Base-by-base conservation (phyloP, 2,113 vertebrate species). In the Microtus pennsylvanicus region DNA sequence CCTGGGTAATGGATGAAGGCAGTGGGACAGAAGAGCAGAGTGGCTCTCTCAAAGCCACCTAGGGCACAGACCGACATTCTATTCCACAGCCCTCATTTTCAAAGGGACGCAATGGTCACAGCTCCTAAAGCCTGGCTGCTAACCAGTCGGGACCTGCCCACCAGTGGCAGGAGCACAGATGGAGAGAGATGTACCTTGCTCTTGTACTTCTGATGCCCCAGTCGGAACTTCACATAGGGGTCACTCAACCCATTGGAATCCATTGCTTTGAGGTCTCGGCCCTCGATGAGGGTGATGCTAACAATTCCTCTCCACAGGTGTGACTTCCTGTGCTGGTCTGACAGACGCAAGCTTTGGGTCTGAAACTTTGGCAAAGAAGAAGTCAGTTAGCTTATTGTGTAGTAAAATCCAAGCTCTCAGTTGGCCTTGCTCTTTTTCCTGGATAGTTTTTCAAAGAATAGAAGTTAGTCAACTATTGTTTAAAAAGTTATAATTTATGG, bases 191-290 rank as follows among this genome's bases (percentile, higher is more conserved):
- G 26, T 98, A 99, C 99, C 99, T 99, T 99, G 99, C 99, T 99
- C 98, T 99, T 99, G 98, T 99, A 99, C 81, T 99, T 99, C 98
- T 99, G 99, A 97, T 99, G 99, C 0, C 99, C 99, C 97, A 99
- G 96, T 7, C 99, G 98, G 97, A 99, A 99, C 98, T 99, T 99
- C 96, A 99, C 99, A 0, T 99, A 99, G 10, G 99, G 99, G 96
- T 99, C 99, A 55, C 99, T 99, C 65, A 99, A 92, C 45, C 99
- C 99, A 21, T 99, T 99, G 94, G 98, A 91, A 95, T 99, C 99
- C 99, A 99, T 99, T 0, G 99, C 99, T 97, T 99, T 99, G 70
- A 99, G 99, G 63, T 98, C 98, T 35, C 98, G 98, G 21, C 99
- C 99, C 96, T 99, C 99, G 55, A 99, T 99, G 70, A 99, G 98